Percentiles rank a stretch among this genome's conserved stretches.
Evolutionary conservation across 1,140 invertebrate genomes (phyloP).

Genomic region (Yoshiicerus persimilis): DNA sequence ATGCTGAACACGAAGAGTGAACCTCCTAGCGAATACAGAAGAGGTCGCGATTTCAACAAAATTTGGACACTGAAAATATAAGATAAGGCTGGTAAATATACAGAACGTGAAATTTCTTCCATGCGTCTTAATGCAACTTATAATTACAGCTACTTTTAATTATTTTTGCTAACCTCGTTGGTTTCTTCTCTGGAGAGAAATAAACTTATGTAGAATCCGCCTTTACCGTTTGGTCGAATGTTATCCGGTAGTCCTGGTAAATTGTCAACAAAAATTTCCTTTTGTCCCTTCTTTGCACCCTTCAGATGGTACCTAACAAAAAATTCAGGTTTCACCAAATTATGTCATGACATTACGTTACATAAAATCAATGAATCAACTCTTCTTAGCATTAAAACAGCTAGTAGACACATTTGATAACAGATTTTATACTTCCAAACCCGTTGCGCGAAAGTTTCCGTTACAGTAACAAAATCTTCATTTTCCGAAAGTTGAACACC

Average conservation of each 20-base stretch:
- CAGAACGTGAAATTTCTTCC: neutral
- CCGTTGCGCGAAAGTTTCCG: conserved; percentile 53
- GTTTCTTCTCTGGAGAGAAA: conserved; percentile 53
- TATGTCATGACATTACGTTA: too few relatives aligned
- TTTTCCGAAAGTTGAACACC: conserved; percentile 57
- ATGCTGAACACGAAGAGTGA: neutral
- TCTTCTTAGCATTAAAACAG: too few relatives aligned
- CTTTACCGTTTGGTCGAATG: conserved; percentile 54
- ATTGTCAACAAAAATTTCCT: conserved; percentile 55
- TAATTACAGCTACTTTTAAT: neutral
- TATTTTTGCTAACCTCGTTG: neutral
- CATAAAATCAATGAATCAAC: neutral
- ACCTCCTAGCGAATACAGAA: neutral
- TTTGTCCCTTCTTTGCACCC: conserved; percentile 53
- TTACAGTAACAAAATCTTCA: conserved; percentile 54
- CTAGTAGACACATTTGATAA: too few relatives aligned
- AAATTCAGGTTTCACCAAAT: neutral
- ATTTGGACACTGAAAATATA: too few relatives aligned
- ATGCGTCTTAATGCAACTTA: neutral
- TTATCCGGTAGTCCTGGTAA: conserved; percentile 60
- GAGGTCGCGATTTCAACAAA: too few relatives aligned
- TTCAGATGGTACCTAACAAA: conserved; percentile 55
- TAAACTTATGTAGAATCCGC: conserved; percentile 63
- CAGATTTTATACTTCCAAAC: conserved; percentile 52
- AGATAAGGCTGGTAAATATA: neutral